A percentile compares a stretch with the other conserved stretches of the same genome.
Evolutionary conservation across 1,140 invertebrate species (phyloP).

Genomic region (Idris sp.): DNA sequence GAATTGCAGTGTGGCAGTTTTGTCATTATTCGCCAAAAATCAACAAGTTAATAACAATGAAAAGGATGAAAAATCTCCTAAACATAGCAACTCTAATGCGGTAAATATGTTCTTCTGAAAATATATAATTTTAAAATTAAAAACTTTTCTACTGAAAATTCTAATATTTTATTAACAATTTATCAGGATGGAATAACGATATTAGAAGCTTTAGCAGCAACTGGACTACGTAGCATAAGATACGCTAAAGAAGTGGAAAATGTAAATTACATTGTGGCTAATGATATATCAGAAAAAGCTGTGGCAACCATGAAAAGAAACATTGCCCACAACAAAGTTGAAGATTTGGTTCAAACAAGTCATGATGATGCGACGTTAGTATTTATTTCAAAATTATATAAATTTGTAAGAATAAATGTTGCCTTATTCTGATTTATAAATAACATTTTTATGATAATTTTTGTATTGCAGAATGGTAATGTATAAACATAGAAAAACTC

Average conservation of each 20-base stretch:
- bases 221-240: conserved; percentile 95
- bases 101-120: conserved; percentile 3
- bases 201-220: conserved; percentile 96
- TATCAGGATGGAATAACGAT: conserved; percentile 83
- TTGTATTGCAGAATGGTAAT: conserved; percentile 84
- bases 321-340: conserved; percentile 44
- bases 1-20: conserved; percentile 74
- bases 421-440: too few relatives aligned
- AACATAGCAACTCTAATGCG: neutral
- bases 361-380: conserved; percentile 47
- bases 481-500: conserved; percentile 85
- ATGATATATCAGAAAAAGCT: conserved; percentile 94
- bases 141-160: neutral
- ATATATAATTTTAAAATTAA: too few relatives aligned
- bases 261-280: conserved; percentile 91
- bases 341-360: conserved; percentile 28
- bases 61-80: neutral
- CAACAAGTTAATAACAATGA: conserved; percentile 43
- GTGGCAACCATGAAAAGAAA: conserved; percentile 77
- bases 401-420: too few relatives aligned
- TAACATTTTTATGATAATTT: too few relatives aligned
- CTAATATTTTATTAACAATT: conserved; percentile 2
- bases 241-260: conserved; percentile 96
- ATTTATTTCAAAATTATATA: too few relatives aligned
- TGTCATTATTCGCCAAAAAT: conserved; percentile 73